Base-by-base conservation (phyloP, 92 coral and sea anemone genomes). In the Meandrina meandrites region DNA sequence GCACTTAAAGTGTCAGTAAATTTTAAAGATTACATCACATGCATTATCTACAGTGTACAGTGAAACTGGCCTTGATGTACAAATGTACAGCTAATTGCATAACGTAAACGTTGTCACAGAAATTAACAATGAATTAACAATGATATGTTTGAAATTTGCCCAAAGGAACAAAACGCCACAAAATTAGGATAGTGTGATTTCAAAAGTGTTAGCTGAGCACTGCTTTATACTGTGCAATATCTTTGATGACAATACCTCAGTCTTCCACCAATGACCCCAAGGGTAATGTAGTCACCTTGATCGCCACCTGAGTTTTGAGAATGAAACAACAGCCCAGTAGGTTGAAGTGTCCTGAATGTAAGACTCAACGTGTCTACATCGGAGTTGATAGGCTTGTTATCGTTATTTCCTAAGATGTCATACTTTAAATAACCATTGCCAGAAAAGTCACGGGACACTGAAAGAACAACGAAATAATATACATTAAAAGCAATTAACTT, bases 181-280 rank as follows among this genome's bases (percentile, higher is more conserved):
- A n/a, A n/a, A n/a, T n/a, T n/a, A n/a, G n/a, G n/a, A n/a, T n/a
- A n/a, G n/a, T n/a, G n/a, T n/a, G n/a, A n/a, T n/a, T n/a, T n/a
- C n/a, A n/a, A n/a, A n/a, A n/a, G n/a, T n/a, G n/a, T n/a, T n/a
- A n/a, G n/a, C n/a, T n/a, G n/a, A n/a, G n/a, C n/a, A n/a, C n/a
- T n/a, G n/a, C n/a, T n/a, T n/a, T n/a, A n/a, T n/a, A n/a, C n/a
- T n/a, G n/a, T 30, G 9, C 10, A 34, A 24, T 45, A 77, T 45
- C 48, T 7, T 24, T 48, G 47, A 36, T 19, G 45, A 32, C 47
- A 34, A 30, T 86, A 94, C 98, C 98, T 93, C 12, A 94, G 77
- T 82, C 92, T 94, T 66, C 96, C 96, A 28, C 98, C 96, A 78
- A 91, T 81, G 47, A 94, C 85, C 83, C 93, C 98, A 40, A 94